Evolutionary conservation across 2,797 vertebrate species (phyloP).

Genomic region (Orestias chungarensis): DNA sequence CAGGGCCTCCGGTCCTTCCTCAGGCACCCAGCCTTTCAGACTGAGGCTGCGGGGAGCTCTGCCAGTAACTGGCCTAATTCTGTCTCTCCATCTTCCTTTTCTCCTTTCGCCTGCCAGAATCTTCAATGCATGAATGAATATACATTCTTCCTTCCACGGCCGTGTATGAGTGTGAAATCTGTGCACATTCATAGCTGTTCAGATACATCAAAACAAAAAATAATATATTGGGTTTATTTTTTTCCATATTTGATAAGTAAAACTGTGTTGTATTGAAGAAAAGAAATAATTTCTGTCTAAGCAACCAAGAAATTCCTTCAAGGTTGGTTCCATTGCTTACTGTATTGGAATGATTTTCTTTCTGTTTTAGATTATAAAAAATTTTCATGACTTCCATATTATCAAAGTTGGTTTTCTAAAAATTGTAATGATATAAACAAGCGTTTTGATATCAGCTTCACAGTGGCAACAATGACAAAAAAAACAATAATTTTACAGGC

Average conservation of each 20-base stretch:
- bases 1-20: conserved; percentile 46
- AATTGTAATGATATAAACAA: not conserved
- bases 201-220: not conserved
- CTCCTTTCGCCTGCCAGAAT: conserved; percentile 47
- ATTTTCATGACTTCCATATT: not conserved
- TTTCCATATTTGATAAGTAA: not conserved
- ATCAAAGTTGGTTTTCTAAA: not conserved
- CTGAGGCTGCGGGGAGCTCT: conserved; percentile 52
- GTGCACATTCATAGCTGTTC: not conserved
- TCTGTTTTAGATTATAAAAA: not conserved
- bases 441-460: not conserved
- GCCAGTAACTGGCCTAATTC: conserved; percentile 66
- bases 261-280: not conserved
- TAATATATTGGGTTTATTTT: not conserved
- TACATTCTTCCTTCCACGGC: conserved; percentile 39
- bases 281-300: not conserved
- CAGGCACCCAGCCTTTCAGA: conserved; percentile 46
- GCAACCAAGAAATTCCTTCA: not conserved
- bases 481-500: too few species aligned
- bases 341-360: not conserved
- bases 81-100: conserved; percentile 67
- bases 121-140: conserved; percentile 48
- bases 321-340: not conserved
- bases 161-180: conserved; percentile 2
- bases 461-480: not conserved